Percentiles rank a stretch among this genome's conserved stretches.
Conservation (phyloP, 2,113 vertebrate species). For the Nycticryphes semicollaris region DNA sequence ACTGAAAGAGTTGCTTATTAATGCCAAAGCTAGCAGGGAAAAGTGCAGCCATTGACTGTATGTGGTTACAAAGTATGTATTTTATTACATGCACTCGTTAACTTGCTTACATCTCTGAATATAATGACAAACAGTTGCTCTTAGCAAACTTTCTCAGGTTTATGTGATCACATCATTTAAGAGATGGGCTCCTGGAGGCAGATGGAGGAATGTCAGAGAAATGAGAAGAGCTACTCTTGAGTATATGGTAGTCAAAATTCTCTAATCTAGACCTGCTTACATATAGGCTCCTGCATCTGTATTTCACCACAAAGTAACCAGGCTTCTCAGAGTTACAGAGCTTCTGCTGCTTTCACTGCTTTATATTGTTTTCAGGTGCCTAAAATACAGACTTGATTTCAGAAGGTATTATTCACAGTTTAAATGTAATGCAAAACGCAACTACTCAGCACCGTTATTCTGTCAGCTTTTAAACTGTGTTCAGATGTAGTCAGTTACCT, state of each 20-base stretch:
- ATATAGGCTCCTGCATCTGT: neutral
- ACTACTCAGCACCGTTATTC: neutral
- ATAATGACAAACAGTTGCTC: neutral
- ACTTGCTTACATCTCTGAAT: neutral
- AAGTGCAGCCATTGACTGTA: neutral
- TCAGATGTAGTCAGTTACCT: neutral
- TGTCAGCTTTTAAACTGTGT: neutral
- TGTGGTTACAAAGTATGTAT: neutral
- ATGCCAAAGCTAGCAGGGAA: neutral
- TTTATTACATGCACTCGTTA: neutral
- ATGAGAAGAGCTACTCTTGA: neutral
- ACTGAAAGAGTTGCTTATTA: neutral
- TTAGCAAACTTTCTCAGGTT: neutral
- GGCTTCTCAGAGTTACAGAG: neutral
- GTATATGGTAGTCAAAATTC: neutral
- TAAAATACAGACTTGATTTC: conserved; percentile 23
- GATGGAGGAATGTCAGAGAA: neutral
- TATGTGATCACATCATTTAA: neutral
- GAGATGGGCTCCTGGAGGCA: neutral
- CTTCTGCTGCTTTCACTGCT: neutral
- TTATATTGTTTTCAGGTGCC: neutral
- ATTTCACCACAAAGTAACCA: neutral
- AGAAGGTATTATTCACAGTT: neutral
- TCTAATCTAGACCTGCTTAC: neutral
- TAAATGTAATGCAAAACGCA: conserved; percentile 5